Evolutionary conservation across 2,888 invertebrate genomes (phyloP), one percentile per base, ranked within the genome.

Genomic region (Brassicogethes aeneus): DNA sequence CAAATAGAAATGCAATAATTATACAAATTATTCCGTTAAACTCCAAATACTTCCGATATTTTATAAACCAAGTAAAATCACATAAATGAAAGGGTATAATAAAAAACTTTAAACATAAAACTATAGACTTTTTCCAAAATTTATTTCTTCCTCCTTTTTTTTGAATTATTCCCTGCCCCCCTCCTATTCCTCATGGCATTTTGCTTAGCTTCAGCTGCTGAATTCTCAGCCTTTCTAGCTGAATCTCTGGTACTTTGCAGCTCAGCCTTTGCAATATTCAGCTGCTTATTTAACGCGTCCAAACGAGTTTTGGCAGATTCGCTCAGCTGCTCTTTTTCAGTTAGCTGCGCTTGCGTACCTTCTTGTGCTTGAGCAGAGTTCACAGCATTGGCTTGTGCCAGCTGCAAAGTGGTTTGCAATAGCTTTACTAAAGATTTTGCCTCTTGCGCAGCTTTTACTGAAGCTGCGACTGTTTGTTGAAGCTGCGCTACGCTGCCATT

Each of bases 121-220:
- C n/a, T n/a, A n/a, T n/a, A n/a, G n/a, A n/a, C n/a, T n/a, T n/a
- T n/a, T n/a, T 23, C 23, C 23, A 23, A 5, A 23, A 10, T 23
- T 23, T 23, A 23, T 23, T 23, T 23, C 5, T 23, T 23, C 10
- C 23, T 23, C 10, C 23, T n/a, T n/a, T n/a, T 23, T 10, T 10
- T 7, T 10, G 10, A 10, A 7, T 23, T 23, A 23, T 23, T 23
- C 10, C 5, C 10, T 23, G 5, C 23, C 10, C 10, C 23, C 44
- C 58, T 51, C 53, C 70, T 73, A 60, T 70, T 76, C 41, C 71
- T 67, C 45, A 70, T 65, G 0, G 77, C 79, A 45, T 76, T 77
- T 0, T 77, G 74, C 48, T 79, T 80, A 3, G 83, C 83, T 12
- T 79, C 79, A 15, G 76, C 73, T 0, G 85, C 85, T 0, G 84